Percentiles rank a stretch among this genome's conserved stretches.
Conservation (phyloP, 2,888 invertebrate genomes). For the Lepidonotus clava region DNA sequence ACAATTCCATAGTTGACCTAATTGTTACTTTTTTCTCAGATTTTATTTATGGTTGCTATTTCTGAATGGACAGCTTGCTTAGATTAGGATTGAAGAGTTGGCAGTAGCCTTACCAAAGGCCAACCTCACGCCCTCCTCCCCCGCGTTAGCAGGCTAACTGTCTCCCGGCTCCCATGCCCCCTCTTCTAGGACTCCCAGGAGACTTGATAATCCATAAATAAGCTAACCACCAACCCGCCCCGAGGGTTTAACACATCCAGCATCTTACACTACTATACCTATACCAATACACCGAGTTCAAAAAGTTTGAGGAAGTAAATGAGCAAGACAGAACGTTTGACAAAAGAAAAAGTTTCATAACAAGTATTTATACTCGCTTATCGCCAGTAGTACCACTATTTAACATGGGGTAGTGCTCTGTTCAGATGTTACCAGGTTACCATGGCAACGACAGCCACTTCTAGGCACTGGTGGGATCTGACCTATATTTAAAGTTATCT, state of each 20-base stretch:
- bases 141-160: neutral
- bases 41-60: neutral
- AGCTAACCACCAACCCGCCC: too few relatives aligned
- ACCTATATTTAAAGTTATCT: conserved; percentile 25
- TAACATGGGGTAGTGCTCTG: too few relatives aligned
- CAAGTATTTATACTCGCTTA: too few relatives aligned
- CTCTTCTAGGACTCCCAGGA: neutral
- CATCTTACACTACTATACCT: too few relatives aligned
- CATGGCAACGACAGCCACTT: conserved; percentile 34
- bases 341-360: too few relatives aligned
- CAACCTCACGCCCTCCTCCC: neutral
- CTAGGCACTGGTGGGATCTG: conserved; percentile 12
- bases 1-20: too few relatives aligned
- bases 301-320: too few relatives aligned
- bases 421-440: neutral
- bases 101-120: neutral
- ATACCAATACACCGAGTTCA: too few relatives aligned
- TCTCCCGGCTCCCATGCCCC: neutral
- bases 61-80: neutral
- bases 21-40: too few relatives aligned
- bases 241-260: too few relatives aligned
- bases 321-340: too few relatives aligned
- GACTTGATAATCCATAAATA: neutral
- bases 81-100: neutral
- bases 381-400: too few relatives aligned